These are phyloP conservation scores for Heliconius himera DNA, from an alignment of 1,140 invertebrate genomes.

Conservation along the genomic window DNA sequence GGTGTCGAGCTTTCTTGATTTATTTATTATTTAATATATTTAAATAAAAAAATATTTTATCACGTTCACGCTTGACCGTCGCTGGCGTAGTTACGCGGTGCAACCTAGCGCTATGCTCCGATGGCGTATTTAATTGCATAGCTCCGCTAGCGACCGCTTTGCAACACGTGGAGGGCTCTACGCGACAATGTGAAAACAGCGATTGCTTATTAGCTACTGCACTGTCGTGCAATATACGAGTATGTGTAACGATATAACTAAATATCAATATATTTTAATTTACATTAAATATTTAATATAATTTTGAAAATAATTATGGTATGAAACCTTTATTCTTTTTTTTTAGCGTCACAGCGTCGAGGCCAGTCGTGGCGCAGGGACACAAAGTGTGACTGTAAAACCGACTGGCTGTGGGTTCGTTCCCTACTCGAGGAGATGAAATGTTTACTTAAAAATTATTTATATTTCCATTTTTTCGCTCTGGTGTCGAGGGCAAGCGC, in stretches of 20 bases:
- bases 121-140: conserved; percentile 35
- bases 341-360: too few species aligned
- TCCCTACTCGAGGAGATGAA: too few species aligned
- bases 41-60: background rate
- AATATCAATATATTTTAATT: background rate
- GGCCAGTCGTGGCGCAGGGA: too few species aligned
- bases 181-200: conserved; percentile 16
- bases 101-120: conserved; percentile 26
- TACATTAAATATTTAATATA: too few species aligned
- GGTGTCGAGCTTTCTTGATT: too few species aligned
- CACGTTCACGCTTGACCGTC: conserved; percentile 11
- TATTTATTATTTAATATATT: background rate
- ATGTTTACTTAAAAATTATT: too few species aligned
- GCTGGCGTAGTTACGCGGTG: conserved; percentile 27
- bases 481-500: too few species aligned
- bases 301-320: too few species aligned
- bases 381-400: too few species aligned
- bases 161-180: conserved; percentile 26
- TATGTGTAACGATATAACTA: background rate
- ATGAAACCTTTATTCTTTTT: too few species aligned
- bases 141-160: conserved; percentile 21
- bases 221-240: background rate
- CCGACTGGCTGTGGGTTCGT: too few species aligned
- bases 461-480: too few species aligned
- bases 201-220: conserved; percentile 17